Conservation (phyloP, 2,888 invertebrate species). For the Nowickia ferox region DNA sequence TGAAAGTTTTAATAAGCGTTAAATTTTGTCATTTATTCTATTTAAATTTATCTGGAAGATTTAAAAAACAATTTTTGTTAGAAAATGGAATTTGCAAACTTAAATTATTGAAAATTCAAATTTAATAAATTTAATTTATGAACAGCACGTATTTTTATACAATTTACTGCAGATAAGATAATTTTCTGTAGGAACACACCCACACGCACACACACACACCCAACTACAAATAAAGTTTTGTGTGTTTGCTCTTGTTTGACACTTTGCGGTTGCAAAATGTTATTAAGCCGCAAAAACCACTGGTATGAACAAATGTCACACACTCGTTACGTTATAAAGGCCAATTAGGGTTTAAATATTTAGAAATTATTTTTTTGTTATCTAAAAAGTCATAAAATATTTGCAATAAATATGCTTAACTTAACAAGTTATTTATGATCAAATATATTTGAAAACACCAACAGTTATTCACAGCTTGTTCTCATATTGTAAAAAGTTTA, state of each 20-base stretch:
- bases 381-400: neutral
- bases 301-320: constrained; percentile 40
- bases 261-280: constrained; percentile 12
- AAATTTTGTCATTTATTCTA: no score
- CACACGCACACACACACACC: neutral
- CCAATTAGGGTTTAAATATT: neutral
- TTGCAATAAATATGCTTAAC: neutral
- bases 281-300: constrained; percentile 53
- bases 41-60: no score
- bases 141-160: no score
- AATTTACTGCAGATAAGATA: no score
- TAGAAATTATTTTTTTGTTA: neutral
- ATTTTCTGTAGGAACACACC: neutral
- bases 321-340: constrained; percentile 30
- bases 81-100: no score
- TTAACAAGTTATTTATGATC: neutral
- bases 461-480: neutral
- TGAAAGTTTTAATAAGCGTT: no score
- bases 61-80: no score
- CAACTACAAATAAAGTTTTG: neutral
- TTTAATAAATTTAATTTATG: no score
- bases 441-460: neutral
- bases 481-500: neutral
- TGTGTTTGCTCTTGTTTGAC: neutral
- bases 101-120: no score